Conservation (phyloP, 2,797 vertebrate species). For the Serranus cabrilla region DNA sequence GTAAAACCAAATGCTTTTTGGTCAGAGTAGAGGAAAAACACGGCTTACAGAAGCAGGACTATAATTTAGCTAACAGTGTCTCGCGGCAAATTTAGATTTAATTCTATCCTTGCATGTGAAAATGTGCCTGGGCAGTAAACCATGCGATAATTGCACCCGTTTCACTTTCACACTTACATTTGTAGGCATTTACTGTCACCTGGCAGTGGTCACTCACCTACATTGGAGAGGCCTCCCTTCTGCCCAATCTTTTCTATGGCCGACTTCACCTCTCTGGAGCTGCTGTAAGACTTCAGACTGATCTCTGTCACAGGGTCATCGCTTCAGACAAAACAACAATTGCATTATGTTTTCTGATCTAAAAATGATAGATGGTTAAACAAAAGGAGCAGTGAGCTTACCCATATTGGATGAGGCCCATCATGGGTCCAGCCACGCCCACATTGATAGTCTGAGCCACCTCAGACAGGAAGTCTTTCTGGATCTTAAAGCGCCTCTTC, state of each 20-base stretch:
- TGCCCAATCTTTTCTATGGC: conserved; percentile 93
- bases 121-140: conserved; percentile 74
- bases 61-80: conserved; percentile 82
- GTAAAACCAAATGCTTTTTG: conserved; percentile 66
- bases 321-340: conserved; percentile 73
- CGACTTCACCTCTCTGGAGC: conserved; percentile 89
- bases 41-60: conserved; percentile 70
- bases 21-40: conserved; percentile 70
- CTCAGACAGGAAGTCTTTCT: conserved; percentile 93
- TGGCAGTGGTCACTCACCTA: conserved; percentile 88
- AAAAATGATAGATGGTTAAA: background rate
- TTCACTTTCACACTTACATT: conserved; percentile 74
- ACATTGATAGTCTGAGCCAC: conserved; percentile 91
- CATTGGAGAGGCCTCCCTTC: conserved; percentile 95
- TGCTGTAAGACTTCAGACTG: conserved; percentile 89
- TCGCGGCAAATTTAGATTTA: conserved; percentile 84
- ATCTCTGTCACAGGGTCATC: conserved; percentile 94
- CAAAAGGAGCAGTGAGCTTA: conserved; percentile 61
- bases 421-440: conserved; percentile 91
- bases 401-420: conserved; percentile 98
- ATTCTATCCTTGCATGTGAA: conserved; percentile 78
- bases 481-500: conserved; percentile 95
- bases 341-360: background rate
- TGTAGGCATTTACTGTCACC: conserved; percentile 41
- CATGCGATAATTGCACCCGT: conserved; percentile 71